Evolutionary conservation across 2,113 vertebrate genomes (phyloP), one percentile per base, ranked within the genome.

Genomic region (Phaethon lepturus): DNA sequence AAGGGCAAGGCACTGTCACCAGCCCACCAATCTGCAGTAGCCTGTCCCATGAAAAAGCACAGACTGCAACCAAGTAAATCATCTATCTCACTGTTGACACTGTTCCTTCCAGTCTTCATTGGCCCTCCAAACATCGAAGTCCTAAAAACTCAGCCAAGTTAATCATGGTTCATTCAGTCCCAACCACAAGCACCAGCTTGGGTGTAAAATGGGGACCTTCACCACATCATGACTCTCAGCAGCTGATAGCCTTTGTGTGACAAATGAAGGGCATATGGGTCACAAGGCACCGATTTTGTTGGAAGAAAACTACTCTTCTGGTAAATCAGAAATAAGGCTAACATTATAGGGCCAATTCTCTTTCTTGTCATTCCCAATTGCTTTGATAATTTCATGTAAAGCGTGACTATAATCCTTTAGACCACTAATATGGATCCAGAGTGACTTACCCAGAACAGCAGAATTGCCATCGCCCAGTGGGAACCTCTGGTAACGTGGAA

Each of bases 401-500:
- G 35, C 10, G 55, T 42, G 23, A 35, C 40, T 40, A 45, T 3
- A 58, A 31, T 28, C 31, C 17, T 49, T 76, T 4, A 6, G 55
- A 31, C 9, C 78, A 58, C 20, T 28, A 3, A 9, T 11, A 44
- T 1, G 52, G 38, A 29, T 25, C 31, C 38, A 67, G 52, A 86
- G 42, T 7, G 78, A 95, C 98, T 98, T 86, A 99, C 98, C 98
- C 98, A 99, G 95, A 82, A 99, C 98, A 22, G 99, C 98, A 1
- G 99, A 99, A 98, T 98, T 99, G 71, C 99, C 99, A 5, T 99
- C 99, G 0, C 99, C 99, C 88, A 99, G 98, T 0, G 99, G 99
- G 91, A 99, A 99, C 88, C 99, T 99, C 98, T 99, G 99, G 97
- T 99, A 99, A 15, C 99, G 99, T 6, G 99, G 99, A 29, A 99